Percentiles rank a stretch among this genome's conserved stretches.
These are phyloP conservation scores for Mesitornis unicolor DNA, from an alignment of 2,113 vertebrate species.

Conservation along the genomic window DNA sequence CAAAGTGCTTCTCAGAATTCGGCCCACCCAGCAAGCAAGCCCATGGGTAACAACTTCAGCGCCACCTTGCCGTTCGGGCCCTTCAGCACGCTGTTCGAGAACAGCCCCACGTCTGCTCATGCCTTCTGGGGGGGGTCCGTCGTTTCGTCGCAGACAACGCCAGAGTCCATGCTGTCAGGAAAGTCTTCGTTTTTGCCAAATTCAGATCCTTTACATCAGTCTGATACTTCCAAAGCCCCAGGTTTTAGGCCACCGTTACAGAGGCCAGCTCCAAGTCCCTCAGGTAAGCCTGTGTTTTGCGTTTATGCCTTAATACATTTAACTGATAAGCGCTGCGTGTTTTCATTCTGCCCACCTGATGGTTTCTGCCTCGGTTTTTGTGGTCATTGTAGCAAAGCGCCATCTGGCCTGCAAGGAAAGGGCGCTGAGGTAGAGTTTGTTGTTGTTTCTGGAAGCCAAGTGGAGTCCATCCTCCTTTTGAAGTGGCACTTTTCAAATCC, in stretches of 20 bases:
- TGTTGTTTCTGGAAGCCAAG: not conserved
- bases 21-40: constrained; percentile 83
- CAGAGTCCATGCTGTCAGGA: constrained; percentile 86
- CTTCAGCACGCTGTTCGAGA: constrained; percentile 96
- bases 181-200: constrained; percentile 90
- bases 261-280: constrained; percentile 91
- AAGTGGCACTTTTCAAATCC: not conserved
- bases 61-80: constrained; percentile 90
- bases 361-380: not conserved
- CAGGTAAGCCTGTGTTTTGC: constrained; percentile 73
- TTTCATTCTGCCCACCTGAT: not conserved
- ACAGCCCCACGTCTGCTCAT: constrained; percentile 88
- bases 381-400: fast-evolving
- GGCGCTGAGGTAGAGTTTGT: fast-evolving
- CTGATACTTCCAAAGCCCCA: constrained; percentile 97
- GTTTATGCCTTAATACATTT: fast-evolving
- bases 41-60: constrained; percentile 88
- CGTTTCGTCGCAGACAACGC: constrained; percentile 87
- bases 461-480: not conserved
- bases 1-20: constrained; percentile 96
- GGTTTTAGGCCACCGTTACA: constrained; percentile 93
- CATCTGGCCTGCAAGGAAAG: not conserved
- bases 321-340: too few relatives aligned
- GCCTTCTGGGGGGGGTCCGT: constrained; percentile 96
- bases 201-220: constrained; percentile 89